Conservation (phyloP, 2,888 invertebrate genomes). For the Serripes groenlandicus region DNA sequence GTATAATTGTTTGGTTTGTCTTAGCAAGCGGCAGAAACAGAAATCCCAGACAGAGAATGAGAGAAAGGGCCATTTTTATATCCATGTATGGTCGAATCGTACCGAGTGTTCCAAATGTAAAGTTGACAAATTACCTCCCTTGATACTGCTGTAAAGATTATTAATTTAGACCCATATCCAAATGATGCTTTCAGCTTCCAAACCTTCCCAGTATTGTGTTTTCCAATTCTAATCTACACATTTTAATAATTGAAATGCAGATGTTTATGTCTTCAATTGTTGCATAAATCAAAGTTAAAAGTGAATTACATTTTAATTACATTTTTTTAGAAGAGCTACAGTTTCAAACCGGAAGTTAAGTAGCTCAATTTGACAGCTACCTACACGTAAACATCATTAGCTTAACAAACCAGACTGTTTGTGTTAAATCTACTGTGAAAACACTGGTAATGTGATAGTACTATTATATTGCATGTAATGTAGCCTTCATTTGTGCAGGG, state of each 20-base stretch:
- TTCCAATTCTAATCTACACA: too few relatives aligned
- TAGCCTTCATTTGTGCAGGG: too few relatives aligned
- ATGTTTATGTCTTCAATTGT: too few relatives aligned
- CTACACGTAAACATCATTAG: slow-evolving; percentile 12
- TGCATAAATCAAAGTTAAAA: too few relatives aligned
- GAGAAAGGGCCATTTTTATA: slow-evolving; percentile 37
- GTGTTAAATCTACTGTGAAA: slow-evolving; percentile 9
- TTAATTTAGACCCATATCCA: not conserved
- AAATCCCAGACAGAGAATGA: slow-evolving; percentile 49
- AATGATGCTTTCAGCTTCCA: too few relatives aligned
- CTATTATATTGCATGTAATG: not conserved
- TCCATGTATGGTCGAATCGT: not conserved
- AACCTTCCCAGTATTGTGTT: too few relatives aligned
- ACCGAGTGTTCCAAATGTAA: slow-evolving; percentile 14
- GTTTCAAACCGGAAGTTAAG: not conserved
- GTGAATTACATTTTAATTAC: too few relatives aligned
- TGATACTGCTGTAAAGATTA: slow-evolving; percentile 19
- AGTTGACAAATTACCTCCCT: slow-evolving; percentile 24
- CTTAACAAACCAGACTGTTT: not conserved
- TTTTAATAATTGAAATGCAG: too few relatives aligned
- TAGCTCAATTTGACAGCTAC: slow-evolving; percentile 4
- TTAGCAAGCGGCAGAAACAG: slow-evolving; percentile 63
- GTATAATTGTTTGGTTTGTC: slow-evolving; percentile 54
- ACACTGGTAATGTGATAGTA: slow-evolving; percentile 4
- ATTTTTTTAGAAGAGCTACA: slow-evolving; percentile 4